Conservation (phyloP, 2,797 vertebrate genomes). For the Mallotus villosus region DNA sequence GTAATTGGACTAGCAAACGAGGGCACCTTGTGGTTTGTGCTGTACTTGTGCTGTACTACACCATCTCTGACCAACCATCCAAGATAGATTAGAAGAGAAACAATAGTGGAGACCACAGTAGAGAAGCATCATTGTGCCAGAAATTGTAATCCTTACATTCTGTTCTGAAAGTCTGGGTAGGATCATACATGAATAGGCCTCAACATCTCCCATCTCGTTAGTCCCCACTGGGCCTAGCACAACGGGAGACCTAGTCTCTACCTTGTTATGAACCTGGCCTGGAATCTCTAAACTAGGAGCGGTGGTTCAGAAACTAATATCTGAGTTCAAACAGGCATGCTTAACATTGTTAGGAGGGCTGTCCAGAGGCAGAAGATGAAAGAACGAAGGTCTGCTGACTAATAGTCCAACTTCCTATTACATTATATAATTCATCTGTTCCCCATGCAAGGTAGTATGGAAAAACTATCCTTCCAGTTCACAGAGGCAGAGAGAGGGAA, state of each 20-base stretch:
- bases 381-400: neutral
- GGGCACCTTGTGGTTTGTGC: no score
- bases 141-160: no score
- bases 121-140: no score
- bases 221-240: neutral
- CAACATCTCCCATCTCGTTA: neutral
- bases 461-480: neutral
- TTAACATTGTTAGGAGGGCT: constrained; percentile 6
- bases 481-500: neutral
- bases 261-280: neutral
- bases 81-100: no score
- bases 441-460: neutral
- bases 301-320: neutral
- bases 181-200: no score
- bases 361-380: constrained; percentile 6
- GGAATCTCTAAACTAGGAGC: neutral
- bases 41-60: no score
- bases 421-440: constrained; percentile 6
- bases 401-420: neutral
- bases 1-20: no score
- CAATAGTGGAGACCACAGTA: no score
- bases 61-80: no score
- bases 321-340: constrained; percentile 4
- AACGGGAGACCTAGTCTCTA: neutral
- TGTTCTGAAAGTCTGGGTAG: no score